phyloP scores from a whole-genome alignment of 2,797 vertebrate genomes.

The Myiotriccus ornatus region DNA sequence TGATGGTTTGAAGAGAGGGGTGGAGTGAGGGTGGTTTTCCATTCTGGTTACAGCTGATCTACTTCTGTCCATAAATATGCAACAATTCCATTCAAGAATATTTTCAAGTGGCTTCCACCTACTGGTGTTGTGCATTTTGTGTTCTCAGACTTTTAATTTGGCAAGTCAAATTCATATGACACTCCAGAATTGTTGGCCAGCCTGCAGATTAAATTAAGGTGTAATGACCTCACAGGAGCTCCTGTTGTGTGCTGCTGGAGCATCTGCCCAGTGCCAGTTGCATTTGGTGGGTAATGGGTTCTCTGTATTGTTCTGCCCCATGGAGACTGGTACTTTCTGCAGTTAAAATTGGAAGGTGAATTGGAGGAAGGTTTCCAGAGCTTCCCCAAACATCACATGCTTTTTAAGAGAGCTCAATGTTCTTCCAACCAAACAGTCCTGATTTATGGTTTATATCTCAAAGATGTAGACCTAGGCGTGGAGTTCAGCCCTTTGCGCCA shows the following conservation, averaged over 20 bases:
- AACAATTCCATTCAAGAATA: not conserved
- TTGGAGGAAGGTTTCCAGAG: not conserved
- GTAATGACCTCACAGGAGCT: slow-evolving; percentile 28
- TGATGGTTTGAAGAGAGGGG: not conserved
- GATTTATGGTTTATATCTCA: not conserved
- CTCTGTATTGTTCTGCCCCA: not conserved
- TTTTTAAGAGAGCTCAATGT: not conserved
- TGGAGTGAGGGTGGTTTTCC: not conserved
- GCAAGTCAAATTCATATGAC: not conserved
- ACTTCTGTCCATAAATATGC: not conserved
- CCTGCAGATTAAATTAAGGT: not conserved
- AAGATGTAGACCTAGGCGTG: not conserved
- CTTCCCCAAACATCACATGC: rapidly evolving
- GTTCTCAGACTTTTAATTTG: not conserved
- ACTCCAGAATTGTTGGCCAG: not conserved
- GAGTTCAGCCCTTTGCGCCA: not conserved
- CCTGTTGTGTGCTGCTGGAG: slow-evolving; percentile 48
- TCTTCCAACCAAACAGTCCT: not conserved
- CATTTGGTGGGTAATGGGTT: not conserved
- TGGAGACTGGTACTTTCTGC: not conserved
- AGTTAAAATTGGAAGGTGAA: not conserved
- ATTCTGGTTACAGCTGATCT: not conserved
- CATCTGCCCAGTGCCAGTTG: not conserved
- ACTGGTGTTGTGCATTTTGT: not conserved
- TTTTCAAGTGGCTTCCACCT: not conserved